These are phyloP conservation scores for Trematocara macrostoma DNA, from an alignment of 2,113 vertebrate species.

Conservation along the genomic window DNA sequence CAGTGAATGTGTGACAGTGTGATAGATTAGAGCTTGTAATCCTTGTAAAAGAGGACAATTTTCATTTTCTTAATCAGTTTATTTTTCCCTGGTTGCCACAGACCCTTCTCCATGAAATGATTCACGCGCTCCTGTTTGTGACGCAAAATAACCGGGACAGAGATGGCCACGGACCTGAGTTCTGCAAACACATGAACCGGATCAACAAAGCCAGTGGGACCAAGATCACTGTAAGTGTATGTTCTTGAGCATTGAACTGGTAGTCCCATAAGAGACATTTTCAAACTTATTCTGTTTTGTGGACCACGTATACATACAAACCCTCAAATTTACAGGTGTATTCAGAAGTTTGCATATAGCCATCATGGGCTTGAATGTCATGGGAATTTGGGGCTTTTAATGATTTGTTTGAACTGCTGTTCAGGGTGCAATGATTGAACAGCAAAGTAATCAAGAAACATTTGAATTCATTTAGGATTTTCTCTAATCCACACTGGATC, in stretches of 20 bases:
- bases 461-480: neutral
- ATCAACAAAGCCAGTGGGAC: conserved; percentile 87
- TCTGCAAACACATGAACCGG: conserved; percentile 92
- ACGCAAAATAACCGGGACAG: conserved; percentile 89
- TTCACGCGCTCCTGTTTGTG: conserved; percentile 94
- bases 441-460: neutral
- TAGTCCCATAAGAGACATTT: neutral
- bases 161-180: conserved; percentile 91
- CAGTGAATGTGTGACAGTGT: neutral
- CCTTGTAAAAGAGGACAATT: neutral
- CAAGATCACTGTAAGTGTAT: conserved; percentile 79
- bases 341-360: rapidly evolving
- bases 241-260: no score
- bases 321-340: neutral
- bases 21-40: neutral
- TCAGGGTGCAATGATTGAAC: neutral
- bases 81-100: conserved; percentile 32
- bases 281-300: neutral
- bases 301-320: neutral
- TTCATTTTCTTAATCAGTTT: neutral
- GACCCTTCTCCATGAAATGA: conserved; percentile 98
- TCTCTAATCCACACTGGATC: neutral
- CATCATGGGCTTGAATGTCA: neutral
- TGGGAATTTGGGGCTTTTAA: neutral
- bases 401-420: neutral